Evolutionary conservation across 2,113 vertebrate species (phyloP), one percentile per base, ranked within the genome.

Genomic region (Esox niger): DNA sequence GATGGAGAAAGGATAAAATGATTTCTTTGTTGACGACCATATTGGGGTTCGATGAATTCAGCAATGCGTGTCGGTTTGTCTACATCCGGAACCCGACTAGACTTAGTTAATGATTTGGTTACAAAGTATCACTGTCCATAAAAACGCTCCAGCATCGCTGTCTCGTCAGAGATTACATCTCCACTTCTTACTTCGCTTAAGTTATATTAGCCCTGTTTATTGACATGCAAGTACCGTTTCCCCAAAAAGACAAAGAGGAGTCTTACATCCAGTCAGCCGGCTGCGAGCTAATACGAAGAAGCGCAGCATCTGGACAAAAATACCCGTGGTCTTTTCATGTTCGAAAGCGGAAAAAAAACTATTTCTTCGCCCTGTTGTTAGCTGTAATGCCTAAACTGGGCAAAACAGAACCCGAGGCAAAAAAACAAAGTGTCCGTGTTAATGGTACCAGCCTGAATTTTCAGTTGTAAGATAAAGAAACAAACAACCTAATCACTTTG

Each of bases 261-360:
- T 59, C 57, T 89, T 89, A 89, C 88, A 89, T 89, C 69, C 72
- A 31, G 29, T 59, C 27, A 79, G 77, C 76, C 64, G 64, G 62
- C 26, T 76, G 64, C 3, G 74, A 70, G 80, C 84, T 87, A 84
- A 66, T 78, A 62, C 68, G 75, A 73, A 60, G 35, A 56, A 71
- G 68, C 68, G 64, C 29, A 26, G 43, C 86, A 84, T 87, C 82
- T 75, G 70, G 68, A 73, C 20, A 43, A 67, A 68, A 38, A 71
- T 33, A 75, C 15, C 72, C 75, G 79, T 29, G 75, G 68, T 68
- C 57, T 71, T 71, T 69, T 77, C 82, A 83, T 78, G 61, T 78
- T 69, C 47, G 7, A 21, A 15, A 30, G 68, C 29, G 2, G 66
- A 77, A n/a, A n/a, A n/a, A 68, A 74, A 76, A 23, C 77, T 4